Evolutionary conservation across 2,888 invertebrate species (phyloP).

Genomic region (Orchesellides sinensis): DNA sequence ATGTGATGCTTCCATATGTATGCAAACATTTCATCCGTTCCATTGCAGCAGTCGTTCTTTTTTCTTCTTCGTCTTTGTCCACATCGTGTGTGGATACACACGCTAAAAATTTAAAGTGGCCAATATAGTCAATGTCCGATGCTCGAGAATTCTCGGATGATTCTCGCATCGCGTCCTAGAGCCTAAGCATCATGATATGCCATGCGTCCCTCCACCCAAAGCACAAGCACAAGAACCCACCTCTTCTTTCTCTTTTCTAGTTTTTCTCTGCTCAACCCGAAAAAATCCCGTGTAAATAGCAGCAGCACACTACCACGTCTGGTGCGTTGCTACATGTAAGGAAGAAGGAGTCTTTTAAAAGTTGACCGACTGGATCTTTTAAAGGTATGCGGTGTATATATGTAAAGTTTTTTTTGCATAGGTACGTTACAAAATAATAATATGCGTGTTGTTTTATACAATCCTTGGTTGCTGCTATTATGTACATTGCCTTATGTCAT

Average conservation of each 20-base stretch:
- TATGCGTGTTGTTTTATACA: no score
- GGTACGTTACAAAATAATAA: conserved; percentile 5
- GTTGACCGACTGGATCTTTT: conserved; percentile 33
- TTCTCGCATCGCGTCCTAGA: conserved; percentile 55
- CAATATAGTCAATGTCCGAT: conserved; percentile 67
- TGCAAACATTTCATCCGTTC: no score
- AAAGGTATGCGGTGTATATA: no score
- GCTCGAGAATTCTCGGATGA: conserved; percentile 67
- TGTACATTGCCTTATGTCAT: conserved; percentile 3
- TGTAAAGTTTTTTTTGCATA: background rate
- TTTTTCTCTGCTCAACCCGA: conserved; percentile 1
- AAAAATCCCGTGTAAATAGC: conserved; percentile 27
- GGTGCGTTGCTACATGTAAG: background rate
- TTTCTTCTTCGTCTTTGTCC: conserved; percentile 29
- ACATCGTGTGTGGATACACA: conserved; percentile 35
- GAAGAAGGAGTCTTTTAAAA: background rate
- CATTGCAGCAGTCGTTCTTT: background rate
- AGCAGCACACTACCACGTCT: background rate
- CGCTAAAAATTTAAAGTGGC: conserved; percentile 61
- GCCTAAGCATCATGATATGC: conserved; percentile 40
- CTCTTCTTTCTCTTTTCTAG: conserved; percentile 33
- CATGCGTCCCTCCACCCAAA: conserved; percentile 51
- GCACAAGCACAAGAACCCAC: conserved; percentile 29
- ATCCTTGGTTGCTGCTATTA: no score
- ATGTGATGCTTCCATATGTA: no score